Evolutionary conservation across 2,888 invertebrate species (phyloP).

Genomic region (Schrankia costaestrigalis): DNA sequence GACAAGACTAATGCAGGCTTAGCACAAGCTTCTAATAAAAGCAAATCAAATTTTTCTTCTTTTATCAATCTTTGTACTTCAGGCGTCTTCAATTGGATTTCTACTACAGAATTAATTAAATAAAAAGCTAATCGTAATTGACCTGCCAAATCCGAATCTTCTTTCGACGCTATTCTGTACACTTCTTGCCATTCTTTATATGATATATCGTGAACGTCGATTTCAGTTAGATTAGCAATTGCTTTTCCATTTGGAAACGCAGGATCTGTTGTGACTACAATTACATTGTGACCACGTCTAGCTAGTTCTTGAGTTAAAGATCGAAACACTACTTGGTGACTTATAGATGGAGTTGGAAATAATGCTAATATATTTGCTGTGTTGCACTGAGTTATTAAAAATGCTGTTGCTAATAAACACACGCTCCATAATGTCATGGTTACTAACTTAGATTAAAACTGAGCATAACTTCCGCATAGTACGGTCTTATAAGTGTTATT

Average conservation of each 20-base stretch:
- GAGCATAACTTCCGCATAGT: too few relatives aligned
- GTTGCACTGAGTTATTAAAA: too few relatives aligned
- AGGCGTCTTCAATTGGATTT: slow-evolving; percentile 2
- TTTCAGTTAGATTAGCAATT: slow-evolving; percentile 47
- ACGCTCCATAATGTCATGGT: too few relatives aligned
- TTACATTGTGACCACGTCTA: slow-evolving; percentile 59
- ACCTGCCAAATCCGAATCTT: slow-evolving; percentile 1
- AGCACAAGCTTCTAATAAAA: slow-evolving; percentile 34
- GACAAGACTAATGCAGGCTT: slow-evolving; percentile 21
- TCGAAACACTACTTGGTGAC: slow-evolving; percentile 59
- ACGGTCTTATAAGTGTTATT: too few relatives aligned
- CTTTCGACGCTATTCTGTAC: background rate
- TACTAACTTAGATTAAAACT: too few relatives aligned
- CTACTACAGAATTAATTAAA: slow-evolving; percentile 12
- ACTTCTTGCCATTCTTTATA: slow-evolving; percentile 29
- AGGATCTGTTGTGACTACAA: slow-evolving; percentile 57
- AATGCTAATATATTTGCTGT: slow-evolving; percentile 53
- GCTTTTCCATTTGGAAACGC: slow-evolving; percentile 24
- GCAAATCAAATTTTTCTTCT: slow-evolving; percentile 37
- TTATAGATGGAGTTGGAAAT: slow-evolving; percentile 52
- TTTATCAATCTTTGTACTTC: slow-evolving; percentile 30
- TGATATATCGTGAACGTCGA: slow-evolving; percentile 42
- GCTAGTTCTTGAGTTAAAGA: slow-evolving; percentile 52
- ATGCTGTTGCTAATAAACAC: too few relatives aligned
- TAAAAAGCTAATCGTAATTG: slow-evolving; percentile 5